Evolutionary conservation across 2,113 vertebrate species (phyloP), one percentile per base, ranked within the genome.

Genomic region (Siniperca knerii): DNA sequence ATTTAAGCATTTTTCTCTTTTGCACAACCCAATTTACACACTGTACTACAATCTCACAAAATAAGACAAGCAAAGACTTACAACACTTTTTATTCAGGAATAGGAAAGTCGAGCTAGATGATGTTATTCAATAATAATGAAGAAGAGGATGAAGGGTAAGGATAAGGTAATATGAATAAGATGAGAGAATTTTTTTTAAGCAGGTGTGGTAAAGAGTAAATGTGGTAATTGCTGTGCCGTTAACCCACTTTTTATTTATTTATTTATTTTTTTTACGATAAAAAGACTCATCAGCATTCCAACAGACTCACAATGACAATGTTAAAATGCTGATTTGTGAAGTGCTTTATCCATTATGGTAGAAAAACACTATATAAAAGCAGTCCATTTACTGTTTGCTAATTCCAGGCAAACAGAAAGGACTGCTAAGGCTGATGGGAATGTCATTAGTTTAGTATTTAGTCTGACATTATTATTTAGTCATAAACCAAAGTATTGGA

Each of bases 1-100:
- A 77, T 90, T 82, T 75, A 82, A 71, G 71, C 50, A 61, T 83
- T 73, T 2, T 52, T 77, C 71, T 78, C 57, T 75, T 48, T 33
- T 23, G 61, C 70, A 48, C 66, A 74, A 37, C 25, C 68, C 33
- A 60, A 68, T 80, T 69, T 66, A 77, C 66, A 77, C 74, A 67
- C 40, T 75, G 42, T 23, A 35, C 40, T 16, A 33, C 72, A 76
- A 48, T n/a, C 46, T 65, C 4, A 74, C 18, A 46, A 65, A 75
- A 74, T 68, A 75, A 72, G 42, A 77, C 52, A 44, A 50, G 54
- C 12, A 29, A 50, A 10, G 23, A 42, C 37, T 71, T 71, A 55
- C 35, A 77, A 23, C 46, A 37, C 12, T 35, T 66, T 80, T 67
- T 40, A 67, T 61, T 52, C n/a, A 1, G 69, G 25, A 72, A 21